Evolutionary conservation across 1,140 invertebrate genomes (phyloP), one percentile per base, ranked within the genome.

Genomic region (Ptiloglossa arizonensis): DNA sequence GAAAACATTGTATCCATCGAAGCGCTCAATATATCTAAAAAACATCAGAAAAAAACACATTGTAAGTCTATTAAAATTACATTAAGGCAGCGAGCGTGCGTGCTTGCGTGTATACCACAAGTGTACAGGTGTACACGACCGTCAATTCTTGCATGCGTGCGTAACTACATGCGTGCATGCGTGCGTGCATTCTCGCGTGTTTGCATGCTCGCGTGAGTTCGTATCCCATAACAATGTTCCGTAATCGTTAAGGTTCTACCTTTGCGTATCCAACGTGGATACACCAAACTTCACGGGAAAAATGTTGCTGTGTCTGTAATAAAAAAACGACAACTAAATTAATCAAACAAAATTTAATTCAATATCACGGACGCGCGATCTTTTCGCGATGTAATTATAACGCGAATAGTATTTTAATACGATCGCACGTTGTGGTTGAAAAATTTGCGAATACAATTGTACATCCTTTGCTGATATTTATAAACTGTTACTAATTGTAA

Each of bases 201-300:
- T 29, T 80, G 60, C 50, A 68, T 80, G 78, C 83, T 83, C 77
- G 83, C 82, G 80, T 86, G 84, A 60, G 69, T 75, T 69, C 71
- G 79, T 82, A 72, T 54, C 57, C 57, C 57, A 63, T 70, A 86
- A 82, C 83, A 86, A 38, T 81, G 50, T 79, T 83, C 67, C 38
- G 68, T 86, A 82, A 85, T 85, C 81, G 66, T 86, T 81, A 83
- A 78, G 24, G 44, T 72, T 86, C 66, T 79, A 79, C 57, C 69
- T 75, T 82, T 60, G 24, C 44, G 41, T 69, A 8, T 48, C 22
- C 50, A 44, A 19, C n/a, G 15, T 35, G 8, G 27, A 8, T 46
- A 44, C 27, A 70, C 29, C 29, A 59, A 80, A 83, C 22, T 54
- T 24, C 15, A 38, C 22, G 19, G 27, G 50, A 5, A 54, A 66